Conservation (phyloP, 2,797 vertebrate species). For the Steatocranus sp. region DNA sequence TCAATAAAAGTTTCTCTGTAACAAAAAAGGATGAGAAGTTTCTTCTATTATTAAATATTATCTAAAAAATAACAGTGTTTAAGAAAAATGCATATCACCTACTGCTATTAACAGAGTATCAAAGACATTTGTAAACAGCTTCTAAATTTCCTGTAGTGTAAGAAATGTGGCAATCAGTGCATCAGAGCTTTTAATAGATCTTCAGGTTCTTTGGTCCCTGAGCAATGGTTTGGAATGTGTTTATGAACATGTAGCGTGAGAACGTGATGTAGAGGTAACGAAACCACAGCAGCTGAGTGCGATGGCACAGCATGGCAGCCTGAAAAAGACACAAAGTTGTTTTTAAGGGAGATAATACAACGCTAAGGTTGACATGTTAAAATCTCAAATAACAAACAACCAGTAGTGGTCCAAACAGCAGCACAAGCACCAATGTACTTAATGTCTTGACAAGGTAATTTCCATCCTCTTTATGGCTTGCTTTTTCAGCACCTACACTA, state of each 20-base stretch:
- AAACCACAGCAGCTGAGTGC: slow-evolving; percentile 92
- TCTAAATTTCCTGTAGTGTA: background rate
- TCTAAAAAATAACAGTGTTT: background rate
- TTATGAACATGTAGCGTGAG: slow-evolving; percentile 92
- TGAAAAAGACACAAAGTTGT: slow-evolving; percentile 43
- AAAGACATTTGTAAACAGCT: background rate
- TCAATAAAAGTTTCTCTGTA: background rate
- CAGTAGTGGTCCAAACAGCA: background rate
- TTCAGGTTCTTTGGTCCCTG: slow-evolving; percentile 64
- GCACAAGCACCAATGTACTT: background rate
- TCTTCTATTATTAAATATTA: background rate
- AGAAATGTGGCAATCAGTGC: background rate
- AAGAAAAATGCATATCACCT: background rate
- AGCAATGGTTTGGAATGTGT: slow-evolving; percentile 82
- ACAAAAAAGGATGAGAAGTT: background rate
- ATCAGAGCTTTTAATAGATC: slow-evolving; percentile 58
- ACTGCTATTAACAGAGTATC: background rate
- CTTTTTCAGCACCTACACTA: background rate
- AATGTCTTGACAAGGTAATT: background rate
- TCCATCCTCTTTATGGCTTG: background rate
- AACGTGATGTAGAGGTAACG: slow-evolving; percentile 83
- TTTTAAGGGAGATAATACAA: background rate
- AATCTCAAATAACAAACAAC: background rate
- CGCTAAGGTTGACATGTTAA: background rate
- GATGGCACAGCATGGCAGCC: slow-evolving; percentile 90